A percentile compares a stretch with the other conserved stretches of the same genome.
phyloP scores from a whole-genome alignment of 2,888 invertebrate species.

The Acronicta aceris region DNA sequence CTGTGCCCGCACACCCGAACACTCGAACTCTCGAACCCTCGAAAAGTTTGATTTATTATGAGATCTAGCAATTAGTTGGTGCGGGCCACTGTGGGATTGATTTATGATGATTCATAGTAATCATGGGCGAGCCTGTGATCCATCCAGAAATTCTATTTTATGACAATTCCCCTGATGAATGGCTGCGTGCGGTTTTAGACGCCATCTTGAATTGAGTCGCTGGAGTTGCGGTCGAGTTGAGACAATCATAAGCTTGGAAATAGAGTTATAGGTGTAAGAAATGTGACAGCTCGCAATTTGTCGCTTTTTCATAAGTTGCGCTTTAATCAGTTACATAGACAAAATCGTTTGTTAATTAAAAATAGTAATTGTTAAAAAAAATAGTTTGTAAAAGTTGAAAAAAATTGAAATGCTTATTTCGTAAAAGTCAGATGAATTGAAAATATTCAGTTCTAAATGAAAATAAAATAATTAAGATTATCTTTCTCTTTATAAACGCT shows the following conservation, averaged over 20 bases:
- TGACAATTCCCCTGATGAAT: slow-evolving; percentile 77
- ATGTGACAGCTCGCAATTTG: slow-evolving; percentile 1
- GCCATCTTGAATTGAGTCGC: slow-evolving; percentile 76
- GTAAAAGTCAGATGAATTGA: too few relatives aligned
- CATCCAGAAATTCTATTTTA: slow-evolving; percentile 81
- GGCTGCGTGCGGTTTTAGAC: slow-evolving; percentile 73
- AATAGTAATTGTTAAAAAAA: too few relatives aligned
- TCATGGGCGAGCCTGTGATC: slow-evolving; percentile 79
- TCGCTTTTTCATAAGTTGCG: background rate
- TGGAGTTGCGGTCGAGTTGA: slow-evolving; percentile 66
- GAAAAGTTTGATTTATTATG: slow-evolving; percentile 84
- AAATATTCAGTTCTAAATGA: too few relatives aligned
- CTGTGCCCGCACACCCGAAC: slow-evolving; percentile 73
- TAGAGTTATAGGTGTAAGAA: slow-evolving; percentile 27
- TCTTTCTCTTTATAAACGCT: too few relatives aligned
- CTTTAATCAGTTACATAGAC: too few relatives aligned
- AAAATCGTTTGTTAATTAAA: too few relatives aligned
- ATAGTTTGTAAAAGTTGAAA: too few relatives aligned
- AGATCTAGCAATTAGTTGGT: slow-evolving; percentile 84
- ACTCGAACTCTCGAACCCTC: slow-evolving; percentile 69
- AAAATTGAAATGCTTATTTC: too few relatives aligned
- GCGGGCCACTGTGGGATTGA: slow-evolving; percentile 85
- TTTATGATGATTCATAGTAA: slow-evolving; percentile 86
- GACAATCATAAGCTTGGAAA: slow-evolving; percentile 49
- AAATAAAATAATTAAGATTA: too few relatives aligned